Percentiles rank a stretch among this genome's conserved stretches.
Evolutionary conservation across 1,140 invertebrate species (phyloP).

Genomic region (Hypothenemus hampei): DNA sequence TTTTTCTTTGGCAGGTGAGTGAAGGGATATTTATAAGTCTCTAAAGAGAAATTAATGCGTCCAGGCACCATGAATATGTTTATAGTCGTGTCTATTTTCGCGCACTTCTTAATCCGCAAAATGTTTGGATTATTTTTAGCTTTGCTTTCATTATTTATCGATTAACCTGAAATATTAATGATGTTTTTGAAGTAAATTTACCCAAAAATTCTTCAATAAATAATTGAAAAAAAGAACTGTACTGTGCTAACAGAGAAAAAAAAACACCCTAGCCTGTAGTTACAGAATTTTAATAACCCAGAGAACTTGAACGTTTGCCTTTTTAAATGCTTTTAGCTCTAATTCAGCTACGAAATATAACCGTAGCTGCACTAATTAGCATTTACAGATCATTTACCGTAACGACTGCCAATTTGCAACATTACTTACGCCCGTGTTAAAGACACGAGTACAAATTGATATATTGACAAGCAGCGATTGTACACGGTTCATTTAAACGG

Average conservation of each 20-base stretch:
- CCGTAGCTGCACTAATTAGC: no score
- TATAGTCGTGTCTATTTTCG: slow-evolving; percentile 6
- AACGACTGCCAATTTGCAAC: not conserved
- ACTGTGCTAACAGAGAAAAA: no score
- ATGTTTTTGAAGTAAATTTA: not conserved
- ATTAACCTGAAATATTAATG: slow-evolving; percentile 1
- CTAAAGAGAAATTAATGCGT: no score
- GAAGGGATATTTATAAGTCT: no score
- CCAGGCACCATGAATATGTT: not conserved
- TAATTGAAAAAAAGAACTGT: no score
- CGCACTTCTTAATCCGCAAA: slow-evolving; percentile 20
- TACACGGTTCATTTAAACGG: not conserved
- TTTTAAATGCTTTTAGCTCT: no score
- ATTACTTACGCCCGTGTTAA: not conserved
- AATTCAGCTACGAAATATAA: no score
- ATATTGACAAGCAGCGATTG: not conserved
- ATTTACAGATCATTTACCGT: not conserved
- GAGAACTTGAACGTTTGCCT: no score
- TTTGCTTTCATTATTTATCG: slow-evolving; percentile 6
- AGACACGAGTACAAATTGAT: not conserved
- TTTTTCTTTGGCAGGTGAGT: no score
- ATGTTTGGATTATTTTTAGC: slow-evolving; percentile 20
- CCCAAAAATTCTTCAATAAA: no score
- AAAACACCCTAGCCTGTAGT: no score
- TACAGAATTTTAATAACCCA: no score